phyloP scores from a whole-genome alignment of 2,113 vertebrate genomes.

The Lepisosteus oculatus region DNA sequence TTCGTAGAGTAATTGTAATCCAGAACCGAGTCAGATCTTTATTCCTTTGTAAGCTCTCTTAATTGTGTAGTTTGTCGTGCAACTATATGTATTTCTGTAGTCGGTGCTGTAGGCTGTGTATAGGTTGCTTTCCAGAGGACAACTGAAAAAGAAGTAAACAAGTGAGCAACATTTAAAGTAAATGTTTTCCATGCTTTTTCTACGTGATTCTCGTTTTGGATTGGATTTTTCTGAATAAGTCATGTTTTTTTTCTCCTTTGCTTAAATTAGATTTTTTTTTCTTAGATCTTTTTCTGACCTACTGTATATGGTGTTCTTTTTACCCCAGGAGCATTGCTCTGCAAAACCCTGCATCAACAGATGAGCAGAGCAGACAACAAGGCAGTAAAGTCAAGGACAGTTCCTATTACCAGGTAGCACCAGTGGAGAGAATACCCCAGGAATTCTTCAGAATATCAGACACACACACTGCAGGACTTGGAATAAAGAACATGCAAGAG shows the following conservation, averaged over 20 bases:
- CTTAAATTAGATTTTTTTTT: neutral
- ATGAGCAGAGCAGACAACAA: neutral
- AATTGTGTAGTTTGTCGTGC: neutral
- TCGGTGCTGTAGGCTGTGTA: neutral
- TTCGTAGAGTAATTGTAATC: no score
- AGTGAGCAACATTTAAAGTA: no score
- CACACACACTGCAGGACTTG: no score
- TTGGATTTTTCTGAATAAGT: neutral
- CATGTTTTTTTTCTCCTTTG: neutral
- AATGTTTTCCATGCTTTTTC: neutral
- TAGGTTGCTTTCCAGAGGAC: neutral
- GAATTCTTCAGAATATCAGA: neutral
- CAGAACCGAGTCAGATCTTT: no score
- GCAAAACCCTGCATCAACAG: neutral
- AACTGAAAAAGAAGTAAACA: neutral
- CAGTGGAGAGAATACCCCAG: neutral
- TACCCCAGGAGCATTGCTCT: neutral
- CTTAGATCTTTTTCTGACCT: neutral
- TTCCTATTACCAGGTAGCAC: neutral
- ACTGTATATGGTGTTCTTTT: neutral
- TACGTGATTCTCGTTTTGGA: neutral
- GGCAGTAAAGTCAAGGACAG: neutral
- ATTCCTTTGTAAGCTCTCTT: no score
- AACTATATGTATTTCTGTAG: neutral
- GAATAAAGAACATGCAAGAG: no score